Evolutionary conservation across 1,140 invertebrate species (phyloP).

Genomic region (Drosophila nikananu): DNA sequence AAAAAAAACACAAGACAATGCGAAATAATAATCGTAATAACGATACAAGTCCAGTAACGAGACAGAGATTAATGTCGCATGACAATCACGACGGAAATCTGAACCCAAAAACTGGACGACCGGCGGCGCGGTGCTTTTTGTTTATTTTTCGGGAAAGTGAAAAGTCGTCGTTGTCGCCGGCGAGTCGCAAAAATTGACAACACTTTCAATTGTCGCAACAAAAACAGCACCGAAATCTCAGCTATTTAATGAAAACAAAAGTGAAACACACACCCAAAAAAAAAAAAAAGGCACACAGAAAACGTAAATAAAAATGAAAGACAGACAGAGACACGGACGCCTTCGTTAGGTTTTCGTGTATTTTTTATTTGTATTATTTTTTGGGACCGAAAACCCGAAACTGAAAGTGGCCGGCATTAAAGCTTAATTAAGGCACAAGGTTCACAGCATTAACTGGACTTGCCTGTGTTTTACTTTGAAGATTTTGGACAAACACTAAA

Average conservation of each 20-base stretch:
- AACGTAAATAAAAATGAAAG: conserved; percentile 25
- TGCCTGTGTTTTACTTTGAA: neutral
- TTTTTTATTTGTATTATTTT: conserved; percentile 4
- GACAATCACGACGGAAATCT: conserved; percentile 69
- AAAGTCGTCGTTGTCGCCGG: conserved; percentile 32
- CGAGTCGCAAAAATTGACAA: conserved; percentile 55
- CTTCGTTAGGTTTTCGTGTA: conserved; percentile 21
- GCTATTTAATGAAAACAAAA: conserved; percentile 62
- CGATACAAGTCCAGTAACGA: conserved; percentile 57
- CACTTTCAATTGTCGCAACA: conserved; percentile 60
- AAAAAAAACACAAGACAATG: conserved; percentile 31
- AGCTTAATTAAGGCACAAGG: conserved; percentile 60
- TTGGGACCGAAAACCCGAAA: conserved; percentile 25
- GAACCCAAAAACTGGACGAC: conserved; percentile 40
- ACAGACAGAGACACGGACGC: conserved; percentile 15
- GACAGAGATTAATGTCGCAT: conserved; percentile 66
- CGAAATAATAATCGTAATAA: conserved; percentile 63
- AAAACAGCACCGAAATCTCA: conserved; percentile 11
- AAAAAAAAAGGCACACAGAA: conserved; percentile 1
- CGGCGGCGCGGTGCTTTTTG: conserved; percentile 10
- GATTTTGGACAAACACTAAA: conserved; percentile 1
- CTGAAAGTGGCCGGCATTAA: conserved; percentile 56
- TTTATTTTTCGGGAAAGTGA: conserved; percentile 47
- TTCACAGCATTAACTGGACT: conserved; percentile 48
- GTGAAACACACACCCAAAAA: conserved; percentile 45